Evolutionary conservation across 2,113 vertebrate genomes (phyloP).

Genomic region (Tachycineta bicolor): DNA sequence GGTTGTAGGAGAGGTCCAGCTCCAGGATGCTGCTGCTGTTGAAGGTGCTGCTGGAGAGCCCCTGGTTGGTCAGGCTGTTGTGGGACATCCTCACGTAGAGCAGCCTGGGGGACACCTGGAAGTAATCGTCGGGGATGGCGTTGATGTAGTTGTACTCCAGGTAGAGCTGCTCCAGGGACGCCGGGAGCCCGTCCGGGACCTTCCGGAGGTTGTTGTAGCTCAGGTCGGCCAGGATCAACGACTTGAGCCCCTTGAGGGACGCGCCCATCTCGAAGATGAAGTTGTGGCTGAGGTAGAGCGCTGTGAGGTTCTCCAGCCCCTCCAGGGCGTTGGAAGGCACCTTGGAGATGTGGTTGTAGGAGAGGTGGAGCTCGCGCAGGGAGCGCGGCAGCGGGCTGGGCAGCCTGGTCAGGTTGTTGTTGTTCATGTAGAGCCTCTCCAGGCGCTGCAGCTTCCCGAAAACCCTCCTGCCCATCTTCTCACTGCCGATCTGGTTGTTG

Average conservation of each 20-base stretch:
- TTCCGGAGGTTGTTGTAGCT: slow-evolving; percentile 89
- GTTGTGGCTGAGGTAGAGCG: slow-evolving; percentile 90
- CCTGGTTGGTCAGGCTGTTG: slow-evolving; percentile 89
- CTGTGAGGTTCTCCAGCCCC: slow-evolving; percentile 91
- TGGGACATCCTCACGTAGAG: slow-evolving; percentile 90
- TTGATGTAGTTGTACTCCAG: slow-evolving; percentile 89
- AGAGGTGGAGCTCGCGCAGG: slow-evolving; percentile 86
- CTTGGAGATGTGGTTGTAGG: slow-evolving; percentile 87
- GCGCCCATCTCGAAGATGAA: slow-evolving; percentile 84
- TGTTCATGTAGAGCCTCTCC: slow-evolving; percentile 90
- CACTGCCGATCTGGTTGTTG: slow-evolving; percentile 86
- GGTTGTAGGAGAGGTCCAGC: slow-evolving; percentile 94
- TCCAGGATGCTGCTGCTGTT: slow-evolving; percentile 92
- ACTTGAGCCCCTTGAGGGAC: slow-evolving; percentile 82
- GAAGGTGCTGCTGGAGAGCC: slow-evolving; percentile 87
- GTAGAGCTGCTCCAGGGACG: slow-evolving; percentile 90
- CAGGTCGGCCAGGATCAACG: slow-evolving; percentile 87
- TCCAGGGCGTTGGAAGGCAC: slow-evolving; percentile 82
- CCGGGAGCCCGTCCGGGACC: slow-evolving; percentile 86
- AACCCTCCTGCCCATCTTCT: slow-evolving; percentile 81
- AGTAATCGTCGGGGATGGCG: slow-evolving; percentile 84
- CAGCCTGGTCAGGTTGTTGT: slow-evolving; percentile 91
- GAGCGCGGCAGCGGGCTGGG: slow-evolving; percentile 86
- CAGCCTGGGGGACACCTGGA: slow-evolving; percentile 82
- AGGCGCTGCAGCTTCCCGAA: slow-evolving; percentile 84